phyloP scores from a whole-genome alignment of 2,888 invertebrate genomes.

The Zhuqinia jingwanae region DNA sequence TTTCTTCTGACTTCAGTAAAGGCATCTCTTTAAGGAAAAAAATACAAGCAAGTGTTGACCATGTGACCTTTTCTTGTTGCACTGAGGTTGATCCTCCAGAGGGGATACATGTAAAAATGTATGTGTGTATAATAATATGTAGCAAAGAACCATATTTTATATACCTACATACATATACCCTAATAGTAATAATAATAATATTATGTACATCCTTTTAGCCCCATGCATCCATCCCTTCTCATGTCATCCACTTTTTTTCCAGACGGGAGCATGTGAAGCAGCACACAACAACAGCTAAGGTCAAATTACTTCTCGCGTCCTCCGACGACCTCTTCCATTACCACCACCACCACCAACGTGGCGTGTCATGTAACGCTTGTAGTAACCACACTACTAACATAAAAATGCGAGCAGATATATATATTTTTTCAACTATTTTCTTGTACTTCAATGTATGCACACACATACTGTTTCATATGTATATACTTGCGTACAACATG shows the following conservation, averaged over 20 bases:
- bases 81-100: slow-evolving; percentile 51
- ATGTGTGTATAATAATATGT: too few species aligned
- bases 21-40: background rate
- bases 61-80: slow-evolving; percentile 72
- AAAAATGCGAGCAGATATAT: background rate
- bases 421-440: slow-evolving; percentile 1
- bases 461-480: background rate
- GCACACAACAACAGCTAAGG: slow-evolving; percentile 42
- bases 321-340: slow-evolving; percentile 37
- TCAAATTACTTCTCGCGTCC: slow-evolving; percentile 69
- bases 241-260: slow-evolving; percentile 34
- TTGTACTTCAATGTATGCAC: slow-evolving; percentile 7
- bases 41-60: slow-evolving; percentile 71
- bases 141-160: too few species aligned
- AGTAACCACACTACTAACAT: background rate
- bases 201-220: background rate
- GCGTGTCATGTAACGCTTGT: slow-evolving; percentile 3
- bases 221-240: slow-evolving; percentile 57
- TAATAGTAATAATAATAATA: background rate
- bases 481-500: background rate
- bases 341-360: slow-evolving; percentile 53
- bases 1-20: slow-evolving; percentile 36
- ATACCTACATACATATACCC: background rate
- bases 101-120: slow-evolving; percentile 42
- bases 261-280: background rate